Base-by-base conservation (phyloP, 2,797 vertebrate species). In the Hylomyscus alleni region DNA sequence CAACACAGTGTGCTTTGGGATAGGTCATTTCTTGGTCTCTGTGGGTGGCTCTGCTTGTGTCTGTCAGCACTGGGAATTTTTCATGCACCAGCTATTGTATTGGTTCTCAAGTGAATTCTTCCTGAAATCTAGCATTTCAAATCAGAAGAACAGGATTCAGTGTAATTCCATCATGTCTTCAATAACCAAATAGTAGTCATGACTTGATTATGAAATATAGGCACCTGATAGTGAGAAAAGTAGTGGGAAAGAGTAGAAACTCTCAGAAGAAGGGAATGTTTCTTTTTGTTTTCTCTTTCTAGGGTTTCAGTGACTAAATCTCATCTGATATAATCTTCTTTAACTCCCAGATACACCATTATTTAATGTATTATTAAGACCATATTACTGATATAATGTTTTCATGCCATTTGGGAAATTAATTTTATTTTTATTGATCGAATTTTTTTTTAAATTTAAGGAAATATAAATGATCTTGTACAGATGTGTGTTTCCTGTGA, bases 401-500 rank as follows among this genome's bases (percentile, higher is more conserved):
- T 92, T 76, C 72, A 47, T 93, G 31, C 60, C 19, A 54, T 19
- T 90, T 90, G 65, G 10, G 78, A 85, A 92, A 81, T 95, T 85
- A 88, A 50, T 96, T 96, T 94, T 93, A 92, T 73, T 65, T 69
- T 95, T 80, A 95, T 76, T 67, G 44, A 87, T 81, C 83, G 60
- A 62, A 76, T 37, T 76, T 81, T 4, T 84, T 4, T 54, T 87
- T 75, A 82, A 76, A 84, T 6, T 76, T 91, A 96, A 58, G 90
- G 84, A 84, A 81, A 62, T 75, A 65, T 75, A 83, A 91, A 82
- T 40, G 54, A 3, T 90, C 40, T 93, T 26, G 77, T 34, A 5
- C 87, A 12, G 92, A 54, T 93, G 9, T 94, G 47, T 94, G 50
- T 58, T 24, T 96, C 31, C 5, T 54, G 34, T 89, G 78, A 91